Percentiles rank a stretch among this genome's conserved stretches.
Conservation (phyloP, 2,113 vertebrate species). For the Antigone vipio region DNA sequence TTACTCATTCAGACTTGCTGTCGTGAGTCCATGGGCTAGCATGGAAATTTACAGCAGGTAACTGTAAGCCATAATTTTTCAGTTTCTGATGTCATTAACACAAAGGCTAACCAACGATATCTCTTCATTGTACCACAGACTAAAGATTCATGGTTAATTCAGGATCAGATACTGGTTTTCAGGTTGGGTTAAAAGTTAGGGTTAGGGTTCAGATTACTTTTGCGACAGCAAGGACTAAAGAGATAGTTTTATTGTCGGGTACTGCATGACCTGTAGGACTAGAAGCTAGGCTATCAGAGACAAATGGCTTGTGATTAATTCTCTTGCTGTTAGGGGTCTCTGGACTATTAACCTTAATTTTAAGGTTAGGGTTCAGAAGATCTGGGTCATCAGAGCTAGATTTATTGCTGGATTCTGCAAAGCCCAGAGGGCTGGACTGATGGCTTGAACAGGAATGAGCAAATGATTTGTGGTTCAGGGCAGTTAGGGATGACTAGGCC, state of each 20-base stretch:
- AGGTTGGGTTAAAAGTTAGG: background rate
- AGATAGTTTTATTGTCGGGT: background rate
- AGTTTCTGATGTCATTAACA: background rate
- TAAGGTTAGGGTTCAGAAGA: slow-evolving; percentile 58
- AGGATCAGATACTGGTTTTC: background rate
- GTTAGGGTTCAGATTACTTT: background rate
- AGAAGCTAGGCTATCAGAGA: background rate
- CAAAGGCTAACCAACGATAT: background rate
- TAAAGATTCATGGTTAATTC: background rate
- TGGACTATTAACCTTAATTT: slow-evolving; percentile 57
- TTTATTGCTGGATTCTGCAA: slow-evolving; percentile 66
- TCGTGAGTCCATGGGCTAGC: background rate
- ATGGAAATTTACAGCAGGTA: background rate
- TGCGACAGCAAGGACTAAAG: background rate
- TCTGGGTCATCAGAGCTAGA: slow-evolving; percentile 42
- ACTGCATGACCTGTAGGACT: background rate
- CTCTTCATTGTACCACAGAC: background rate
- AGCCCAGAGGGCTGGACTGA: slow-evolving; percentile 53
- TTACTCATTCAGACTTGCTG: background rate
- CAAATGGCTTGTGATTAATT: slow-evolving; percentile 49
- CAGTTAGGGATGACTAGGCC: slow-evolving; percentile 48
- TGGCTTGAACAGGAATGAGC: slow-evolving; percentile 48
- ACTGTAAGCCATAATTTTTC: background rate
- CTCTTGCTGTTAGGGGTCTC: slow-evolving; percentile 21
- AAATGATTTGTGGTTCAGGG: slow-evolving; percentile 53